phyloP scores from a whole-genome alignment of 1,140 invertebrate species.

The Zaprionus vittiger region DNA sequence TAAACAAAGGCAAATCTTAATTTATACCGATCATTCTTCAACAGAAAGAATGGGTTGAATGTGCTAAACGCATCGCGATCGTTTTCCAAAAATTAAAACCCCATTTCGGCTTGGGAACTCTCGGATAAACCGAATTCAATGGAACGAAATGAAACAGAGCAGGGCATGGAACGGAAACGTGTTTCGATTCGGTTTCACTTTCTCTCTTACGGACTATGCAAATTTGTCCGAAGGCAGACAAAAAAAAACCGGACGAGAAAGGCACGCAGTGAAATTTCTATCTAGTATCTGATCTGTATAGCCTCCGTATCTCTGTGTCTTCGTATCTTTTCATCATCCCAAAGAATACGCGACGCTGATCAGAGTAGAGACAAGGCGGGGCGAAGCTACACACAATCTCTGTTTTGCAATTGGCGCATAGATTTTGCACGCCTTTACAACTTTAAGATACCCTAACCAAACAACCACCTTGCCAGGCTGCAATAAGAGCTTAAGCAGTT shows the following conservation, averaged over 20 bases:
- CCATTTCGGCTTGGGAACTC: background rate
- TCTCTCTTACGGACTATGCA: slow-evolving; percentile 40
- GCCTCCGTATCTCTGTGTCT: background rate
- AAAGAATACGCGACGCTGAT: background rate
- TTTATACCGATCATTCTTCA: background rate
- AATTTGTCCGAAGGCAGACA: slow-evolving; percentile 34
- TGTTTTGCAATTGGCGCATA: background rate
- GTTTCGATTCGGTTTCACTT: slow-evolving; percentile 43
- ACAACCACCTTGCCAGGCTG: background rate
- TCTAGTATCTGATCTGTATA: slow-evolving; percentile 6
- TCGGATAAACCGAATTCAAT: background rate
- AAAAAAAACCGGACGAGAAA: slow-evolving; percentile 25
- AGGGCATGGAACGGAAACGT: slow-evolving; percentile 22
- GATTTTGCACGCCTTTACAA: background rate
- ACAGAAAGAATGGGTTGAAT: slow-evolving; percentile 6
- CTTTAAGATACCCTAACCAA: background rate
- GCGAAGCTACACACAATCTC: background rate
- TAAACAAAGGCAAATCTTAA: background rate
- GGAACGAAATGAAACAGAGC: background rate
- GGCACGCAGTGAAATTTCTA: slow-evolving; percentile 43
- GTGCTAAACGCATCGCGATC: slow-evolving; percentile 10
- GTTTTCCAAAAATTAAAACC: slow-evolving; percentile 27
- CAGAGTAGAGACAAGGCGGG: no score
- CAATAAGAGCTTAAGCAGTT: background rate
- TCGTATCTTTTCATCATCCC: background rate